A percentile compares a stretch with the other conserved stretches of the same genome.
Evolutionary conservation across 1,140 invertebrate species (phyloP).

Genomic region (Ctenoplectra terminalis): DNA sequence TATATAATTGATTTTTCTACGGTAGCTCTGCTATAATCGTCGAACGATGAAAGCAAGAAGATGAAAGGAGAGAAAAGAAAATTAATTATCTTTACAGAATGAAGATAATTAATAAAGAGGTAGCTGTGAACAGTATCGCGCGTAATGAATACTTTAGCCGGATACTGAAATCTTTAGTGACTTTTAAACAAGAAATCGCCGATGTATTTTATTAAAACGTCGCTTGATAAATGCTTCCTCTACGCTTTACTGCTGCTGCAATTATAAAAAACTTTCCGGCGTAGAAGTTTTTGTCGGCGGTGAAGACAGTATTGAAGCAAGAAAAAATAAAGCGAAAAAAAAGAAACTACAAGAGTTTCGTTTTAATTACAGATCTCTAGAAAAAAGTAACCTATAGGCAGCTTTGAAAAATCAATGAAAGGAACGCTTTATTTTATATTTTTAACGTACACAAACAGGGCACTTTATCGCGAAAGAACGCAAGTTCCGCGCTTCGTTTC

Average conservation of each 20-base stretch:
- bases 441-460: not conserved
- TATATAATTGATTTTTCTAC: too few species aligned
- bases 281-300: not conserved
- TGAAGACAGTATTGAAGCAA: too few species aligned
- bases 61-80: not conserved
- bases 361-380: not conserved
- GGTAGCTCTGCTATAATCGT: too few species aligned
- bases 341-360: not conserved
- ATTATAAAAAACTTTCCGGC: slow-evolving; percentile 4
- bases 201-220: not conserved
- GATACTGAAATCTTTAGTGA: not conserved
- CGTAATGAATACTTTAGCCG: not conserved
- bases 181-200: not conserved
- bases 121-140: not conserved
- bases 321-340: not conserved
- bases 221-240: not conserved
- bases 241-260: not conserved
- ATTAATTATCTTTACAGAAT: not conserved
- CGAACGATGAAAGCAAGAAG: too few species aligned
- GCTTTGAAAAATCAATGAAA: not conserved
- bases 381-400: too few species aligned
- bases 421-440: not conserved
- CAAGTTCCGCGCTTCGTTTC: not conserved
- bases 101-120: not conserved
- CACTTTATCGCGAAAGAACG: not conserved